phyloP scores from a whole-genome alignment of 2,113 vertebrate genomes.

The Marmota flaviventris region DNA sequence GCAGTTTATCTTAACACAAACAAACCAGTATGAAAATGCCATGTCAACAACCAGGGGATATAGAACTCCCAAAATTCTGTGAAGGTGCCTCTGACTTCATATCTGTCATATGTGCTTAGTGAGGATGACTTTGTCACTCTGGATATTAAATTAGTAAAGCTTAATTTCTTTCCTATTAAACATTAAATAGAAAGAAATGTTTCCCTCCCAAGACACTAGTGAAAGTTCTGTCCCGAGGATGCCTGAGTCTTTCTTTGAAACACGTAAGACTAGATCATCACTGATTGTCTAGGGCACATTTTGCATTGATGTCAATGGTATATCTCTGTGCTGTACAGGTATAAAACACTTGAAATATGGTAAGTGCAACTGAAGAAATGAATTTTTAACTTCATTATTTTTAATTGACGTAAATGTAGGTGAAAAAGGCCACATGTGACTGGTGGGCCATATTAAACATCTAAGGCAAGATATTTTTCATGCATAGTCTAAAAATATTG shows the following conservation, averaged over 20 bases:
- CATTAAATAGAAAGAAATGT: slow-evolving; percentile 5
- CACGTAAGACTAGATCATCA: background rate
- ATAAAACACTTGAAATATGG: background rate
- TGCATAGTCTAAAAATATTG: slow-evolving; percentile 6
- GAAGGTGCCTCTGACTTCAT: background rate
- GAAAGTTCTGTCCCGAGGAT: background rate
- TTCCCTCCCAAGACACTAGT: background rate
- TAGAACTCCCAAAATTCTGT: background rate
- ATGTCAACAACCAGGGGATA: background rate
- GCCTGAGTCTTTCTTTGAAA: background rate
- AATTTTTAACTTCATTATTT: slow-evolving; percentile 52
- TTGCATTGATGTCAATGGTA: background rate
- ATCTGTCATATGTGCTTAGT: background rate
- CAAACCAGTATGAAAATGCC: background rate
- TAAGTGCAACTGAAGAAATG: background rate
- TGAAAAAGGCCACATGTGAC: background rate
- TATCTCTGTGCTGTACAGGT: background rate
- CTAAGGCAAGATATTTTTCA: background rate
- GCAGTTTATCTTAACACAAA: background rate
- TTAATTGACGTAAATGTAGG: slow-evolving; percentile 33
- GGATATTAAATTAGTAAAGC: background rate
- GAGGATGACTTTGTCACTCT: background rate
- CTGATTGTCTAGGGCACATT: background rate
- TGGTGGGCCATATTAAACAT: background rate
- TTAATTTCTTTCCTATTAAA: background rate